These are phyloP conservation scores for Lasioglossum albipes DNA, from an alignment of 1,140 invertebrate species.

Conservation along the genomic window DNA sequence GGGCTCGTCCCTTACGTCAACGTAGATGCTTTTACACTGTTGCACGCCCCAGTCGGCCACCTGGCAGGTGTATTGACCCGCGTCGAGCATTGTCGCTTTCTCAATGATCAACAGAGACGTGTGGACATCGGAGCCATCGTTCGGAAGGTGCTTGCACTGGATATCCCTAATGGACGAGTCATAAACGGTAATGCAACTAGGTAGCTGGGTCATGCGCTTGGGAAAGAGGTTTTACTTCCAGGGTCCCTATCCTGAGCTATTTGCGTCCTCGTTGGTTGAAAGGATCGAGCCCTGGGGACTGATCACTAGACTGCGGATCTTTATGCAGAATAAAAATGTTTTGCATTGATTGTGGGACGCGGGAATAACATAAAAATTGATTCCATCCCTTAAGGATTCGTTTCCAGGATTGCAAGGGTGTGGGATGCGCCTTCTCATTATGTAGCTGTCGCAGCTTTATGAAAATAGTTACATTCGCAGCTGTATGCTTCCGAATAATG, in stretches of 20 bases:
- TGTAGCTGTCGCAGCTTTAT: too few species aligned
- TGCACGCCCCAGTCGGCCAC: conserved; percentile 87
- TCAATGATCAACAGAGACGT: conserved; percentile 86
- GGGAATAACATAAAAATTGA: too few species aligned
- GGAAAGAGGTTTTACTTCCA: not conserved
- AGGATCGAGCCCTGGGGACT: not conserved
- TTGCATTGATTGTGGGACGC: too few species aligned
- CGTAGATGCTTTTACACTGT: conserved; percentile 85
- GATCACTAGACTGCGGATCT: too few species aligned
- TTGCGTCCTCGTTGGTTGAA: not conserved
- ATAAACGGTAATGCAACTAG: not conserved
- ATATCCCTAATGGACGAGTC: conserved; percentile 73
- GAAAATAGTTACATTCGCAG: too few species aligned
- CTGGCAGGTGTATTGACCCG: conserved; percentile 87
- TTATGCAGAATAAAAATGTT: too few species aligned
- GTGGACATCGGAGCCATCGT: conserved; percentile 84
- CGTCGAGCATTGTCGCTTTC: conserved; percentile 84
- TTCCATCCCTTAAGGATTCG: too few species aligned
- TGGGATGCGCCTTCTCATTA: too few species aligned
- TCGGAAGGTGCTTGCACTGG: conserved; percentile 78
- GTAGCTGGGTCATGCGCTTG: not conserved
- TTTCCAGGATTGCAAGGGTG: too few species aligned
- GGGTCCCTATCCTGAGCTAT: not conserved
- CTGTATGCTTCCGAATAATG: too few species aligned
- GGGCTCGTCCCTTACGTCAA: conserved; percentile 85